A percentile compares a stretch with the other conserved stretches of the same genome.
Evolutionary conservation across 2,888 invertebrate genomes (phyloP).

Genomic region (Mylabris sibirica): DNA sequence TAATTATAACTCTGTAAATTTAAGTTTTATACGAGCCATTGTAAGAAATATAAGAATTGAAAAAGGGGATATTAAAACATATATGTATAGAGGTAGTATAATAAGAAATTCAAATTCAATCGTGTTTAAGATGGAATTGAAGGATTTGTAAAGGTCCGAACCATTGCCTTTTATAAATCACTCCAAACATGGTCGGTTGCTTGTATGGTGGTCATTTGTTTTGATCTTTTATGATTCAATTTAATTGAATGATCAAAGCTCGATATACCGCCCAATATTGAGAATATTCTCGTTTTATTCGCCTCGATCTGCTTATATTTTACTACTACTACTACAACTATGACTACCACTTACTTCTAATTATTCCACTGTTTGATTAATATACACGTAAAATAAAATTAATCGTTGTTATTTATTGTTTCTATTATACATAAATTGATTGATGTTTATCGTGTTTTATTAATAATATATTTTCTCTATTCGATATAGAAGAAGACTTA

Average conservation of each 20-base stretch:
- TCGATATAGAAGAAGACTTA: conserved; percentile 49
- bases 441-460: conserved; percentile 54
- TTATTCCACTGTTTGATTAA: conserved; percentile 36
- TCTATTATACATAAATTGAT: conserved; percentile 54
- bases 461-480: conserved; percentile 53
- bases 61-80: background rate
- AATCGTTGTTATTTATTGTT: conserved; percentile 49
- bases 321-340: conserved; percentile 6
- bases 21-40: background rate
- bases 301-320: background rate
- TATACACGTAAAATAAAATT: conserved; percentile 45
- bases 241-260: conserved; percentile 27
- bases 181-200: conserved; percentile 4
- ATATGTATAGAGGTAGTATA: too few relatives aligned
- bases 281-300: conserved; percentile 4
- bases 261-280: conserved; percentile 10
- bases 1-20: background rate
- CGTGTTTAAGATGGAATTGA: conserved; percentile 9
- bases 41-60: background rate
- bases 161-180: conserved; percentile 9
- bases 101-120: conserved; percentile 13
- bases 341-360: background rate
- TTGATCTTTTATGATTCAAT: conserved; percentile 24
- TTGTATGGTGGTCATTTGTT: conserved; percentile 22
- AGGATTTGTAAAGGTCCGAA: conserved; percentile 11